Percentiles rank a stretch among this genome's conserved stretches.
Conservation (phyloP, 2,113 vertebrate genomes). For the Microcebus murinus region DNA sequence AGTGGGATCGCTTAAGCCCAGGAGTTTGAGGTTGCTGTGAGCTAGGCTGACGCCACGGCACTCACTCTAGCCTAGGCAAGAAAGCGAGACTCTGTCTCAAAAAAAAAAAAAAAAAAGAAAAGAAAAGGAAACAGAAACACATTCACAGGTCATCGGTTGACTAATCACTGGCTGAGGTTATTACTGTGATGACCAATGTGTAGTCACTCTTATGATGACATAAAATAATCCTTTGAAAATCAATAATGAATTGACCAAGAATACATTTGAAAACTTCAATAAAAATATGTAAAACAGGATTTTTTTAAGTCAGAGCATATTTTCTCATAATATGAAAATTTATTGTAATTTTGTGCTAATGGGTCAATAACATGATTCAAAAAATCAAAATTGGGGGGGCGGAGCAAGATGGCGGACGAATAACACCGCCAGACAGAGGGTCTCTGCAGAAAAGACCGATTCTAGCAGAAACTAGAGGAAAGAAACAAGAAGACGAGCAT, state of each 20-base stretch:
- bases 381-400: no score
- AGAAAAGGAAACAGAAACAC: not conserved
- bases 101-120: no score
- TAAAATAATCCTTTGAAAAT: not conserved
- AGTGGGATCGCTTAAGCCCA: no score
- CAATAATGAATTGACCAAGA: not conserved
- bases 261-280: constrained; percentile 16
- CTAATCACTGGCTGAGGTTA: not conserved
- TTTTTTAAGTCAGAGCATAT: constrained; percentile 1
- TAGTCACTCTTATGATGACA: not conserved
- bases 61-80: no score
- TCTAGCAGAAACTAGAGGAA: no score
- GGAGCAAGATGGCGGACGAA: no score
- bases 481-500: no score
- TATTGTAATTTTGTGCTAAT: not conserved
- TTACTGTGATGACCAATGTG: not conserved
- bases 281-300: not conserved
- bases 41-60: no score
- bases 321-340: not conserved
- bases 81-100: no score
- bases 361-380: not conserved
- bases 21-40: no score
- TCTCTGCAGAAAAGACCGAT: no score
- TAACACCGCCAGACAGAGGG: no score
- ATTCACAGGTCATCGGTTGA: not conserved